A percentile compares a stretch with the other conserved stretches of the same genome.
Conservation (phyloP, 1,140 invertebrate species). For the Drosophila orosa region DNA sequence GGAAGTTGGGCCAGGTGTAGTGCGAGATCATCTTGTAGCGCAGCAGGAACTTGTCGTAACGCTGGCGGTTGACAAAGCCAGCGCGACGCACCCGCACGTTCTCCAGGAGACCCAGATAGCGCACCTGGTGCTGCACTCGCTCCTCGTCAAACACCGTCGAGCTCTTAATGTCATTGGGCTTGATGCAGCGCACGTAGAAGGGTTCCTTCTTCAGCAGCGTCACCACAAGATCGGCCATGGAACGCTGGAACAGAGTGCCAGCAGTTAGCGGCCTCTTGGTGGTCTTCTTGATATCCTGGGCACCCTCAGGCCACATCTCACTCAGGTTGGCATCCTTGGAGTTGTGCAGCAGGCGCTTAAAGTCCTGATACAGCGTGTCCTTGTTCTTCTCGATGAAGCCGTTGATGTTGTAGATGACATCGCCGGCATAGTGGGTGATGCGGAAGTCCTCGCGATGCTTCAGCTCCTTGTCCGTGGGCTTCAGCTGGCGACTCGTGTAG, state of each 20-base stretch:
- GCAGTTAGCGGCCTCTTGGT: constrained; percentile 97
- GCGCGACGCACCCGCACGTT: constrained; percentile 97
- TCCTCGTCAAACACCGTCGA: constrained; percentile 88
- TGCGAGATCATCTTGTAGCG: constrained; percentile 98
- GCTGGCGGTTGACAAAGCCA: constrained; percentile 96
- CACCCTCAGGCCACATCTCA: constrained; percentile 98
- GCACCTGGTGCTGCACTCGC: constrained; percentile 94
- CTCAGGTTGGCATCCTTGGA: constrained; percentile 91
- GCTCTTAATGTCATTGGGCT: constrained; percentile 97
- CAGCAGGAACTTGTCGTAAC: constrained; percentile 92
- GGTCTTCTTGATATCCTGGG: constrained; percentile 95
- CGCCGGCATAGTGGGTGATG: constrained; percentile 97
- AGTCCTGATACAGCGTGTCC: constrained; percentile 97
- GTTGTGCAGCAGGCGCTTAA: constrained; percentile 95
- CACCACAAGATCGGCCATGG: constrained; percentile 95
- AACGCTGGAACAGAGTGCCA: constrained; percentile 96
- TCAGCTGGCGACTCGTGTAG: constrained; percentile 94
- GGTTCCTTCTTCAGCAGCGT: constrained; percentile 96
- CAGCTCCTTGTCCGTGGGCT: constrained; percentile 92
- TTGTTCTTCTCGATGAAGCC: constrained; percentile 98
- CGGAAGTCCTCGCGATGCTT: constrained; percentile 93
- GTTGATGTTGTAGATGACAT: constrained; percentile 95
- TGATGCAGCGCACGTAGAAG: constrained; percentile 98
- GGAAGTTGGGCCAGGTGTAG: constrained; percentile 97
- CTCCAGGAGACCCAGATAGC: constrained; percentile 95